Conservation (phyloP, 2,113 vertebrate species). For the Myotis brandtii region DNA sequence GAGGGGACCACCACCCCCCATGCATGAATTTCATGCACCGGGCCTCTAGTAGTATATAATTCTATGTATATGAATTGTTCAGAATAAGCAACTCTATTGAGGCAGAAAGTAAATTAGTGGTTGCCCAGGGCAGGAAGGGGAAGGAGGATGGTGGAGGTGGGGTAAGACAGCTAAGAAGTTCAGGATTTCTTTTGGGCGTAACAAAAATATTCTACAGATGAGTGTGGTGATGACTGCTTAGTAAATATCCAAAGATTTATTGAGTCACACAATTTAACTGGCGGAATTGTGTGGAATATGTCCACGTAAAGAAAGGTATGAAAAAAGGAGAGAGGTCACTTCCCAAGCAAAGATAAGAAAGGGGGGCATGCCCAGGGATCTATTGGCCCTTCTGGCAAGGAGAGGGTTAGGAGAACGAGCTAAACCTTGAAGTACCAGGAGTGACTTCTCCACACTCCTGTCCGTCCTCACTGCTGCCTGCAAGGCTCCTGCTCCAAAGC, state of each 20-base stretch:
- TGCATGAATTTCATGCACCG: too few relatives aligned
- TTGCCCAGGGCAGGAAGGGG: background rate
- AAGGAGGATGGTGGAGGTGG: background rate
- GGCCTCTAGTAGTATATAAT: background rate
- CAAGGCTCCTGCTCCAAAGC: background rate
- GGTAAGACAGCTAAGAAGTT: background rate
- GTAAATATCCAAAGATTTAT: background rate
- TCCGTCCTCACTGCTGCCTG: background rate
- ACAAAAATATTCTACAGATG: constrained; percentile 18
- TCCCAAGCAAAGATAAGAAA: background rate
- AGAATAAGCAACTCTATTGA: background rate
- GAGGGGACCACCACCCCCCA: too few relatives aligned
- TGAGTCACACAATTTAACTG: background rate
- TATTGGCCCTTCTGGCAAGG: background rate
- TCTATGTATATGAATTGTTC: background rate
- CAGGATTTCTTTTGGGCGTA: background rate
- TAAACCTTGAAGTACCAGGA: background rate
- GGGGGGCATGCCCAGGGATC: fast-evolving
- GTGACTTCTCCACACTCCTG: background rate
- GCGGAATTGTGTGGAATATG: background rate
- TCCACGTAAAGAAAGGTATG: background rate
- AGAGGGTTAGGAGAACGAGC: background rate
- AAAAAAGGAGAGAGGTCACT: background rate
- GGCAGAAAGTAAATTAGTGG: background rate
- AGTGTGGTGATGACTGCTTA: background rate